Evolutionary conservation across 2,888 invertebrate species (phyloP).

Genomic region (Heliconius aoede): DNA sequence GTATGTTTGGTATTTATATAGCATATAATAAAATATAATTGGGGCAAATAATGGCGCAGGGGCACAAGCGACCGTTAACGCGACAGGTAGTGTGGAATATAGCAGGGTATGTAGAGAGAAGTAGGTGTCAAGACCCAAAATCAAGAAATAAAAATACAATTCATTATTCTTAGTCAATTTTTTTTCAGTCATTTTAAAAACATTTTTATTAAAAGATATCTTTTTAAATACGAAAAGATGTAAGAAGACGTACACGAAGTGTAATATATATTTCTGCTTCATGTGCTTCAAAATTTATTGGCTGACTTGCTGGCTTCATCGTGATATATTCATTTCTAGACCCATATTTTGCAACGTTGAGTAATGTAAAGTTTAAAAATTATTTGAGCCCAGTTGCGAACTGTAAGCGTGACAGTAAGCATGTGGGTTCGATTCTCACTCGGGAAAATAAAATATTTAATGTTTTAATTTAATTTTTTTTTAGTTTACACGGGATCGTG

Average conservation of each 20-base stretch:
- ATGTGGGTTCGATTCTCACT: neutral
- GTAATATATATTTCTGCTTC: slow-evolving; percentile 7
- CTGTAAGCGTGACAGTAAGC: neutral
- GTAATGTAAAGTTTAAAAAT: neutral
- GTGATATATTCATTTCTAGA: neutral
- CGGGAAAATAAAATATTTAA: neutral
- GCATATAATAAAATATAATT: no score
- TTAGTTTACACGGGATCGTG: no score
- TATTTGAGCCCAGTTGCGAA: no score
- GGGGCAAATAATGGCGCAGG: no score
- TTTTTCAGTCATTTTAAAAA: no score
- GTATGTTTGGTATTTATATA: no score
- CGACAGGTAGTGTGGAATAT: no score
- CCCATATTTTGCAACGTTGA: neutral
- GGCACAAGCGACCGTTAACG: no score
- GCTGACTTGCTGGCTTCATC: neutral
- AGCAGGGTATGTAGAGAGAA: no score
- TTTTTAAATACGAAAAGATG: neutral
- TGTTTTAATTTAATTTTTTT: neutral
- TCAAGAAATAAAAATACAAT: no score
- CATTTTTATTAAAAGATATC: neutral
- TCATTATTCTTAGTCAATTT: neutral
- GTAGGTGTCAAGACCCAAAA: neutral
- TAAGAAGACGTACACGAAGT: neutral
- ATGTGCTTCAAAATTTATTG: neutral